These are phyloP conservation scores for Centropyge bicolor DNA, from an alignment of 2,797 vertebrate genomes.

Conservation along the genomic window DNA sequence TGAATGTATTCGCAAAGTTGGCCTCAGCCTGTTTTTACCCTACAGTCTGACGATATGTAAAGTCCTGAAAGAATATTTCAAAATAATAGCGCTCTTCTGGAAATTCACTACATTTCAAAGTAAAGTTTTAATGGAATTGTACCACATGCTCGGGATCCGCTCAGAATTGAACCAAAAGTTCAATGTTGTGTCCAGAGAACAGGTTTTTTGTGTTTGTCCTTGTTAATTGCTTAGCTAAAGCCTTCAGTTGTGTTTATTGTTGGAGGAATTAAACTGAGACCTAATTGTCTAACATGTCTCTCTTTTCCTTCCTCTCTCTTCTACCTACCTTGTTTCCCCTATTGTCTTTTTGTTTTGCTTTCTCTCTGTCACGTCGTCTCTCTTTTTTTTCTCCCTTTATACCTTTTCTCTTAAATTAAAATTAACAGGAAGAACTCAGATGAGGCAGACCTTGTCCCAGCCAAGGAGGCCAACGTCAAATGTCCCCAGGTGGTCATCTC, in stretches of 20 bases:
- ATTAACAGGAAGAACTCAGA: constrained; percentile 94
- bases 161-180: not conserved
- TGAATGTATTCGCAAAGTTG: too few species aligned
- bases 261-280: not conserved
- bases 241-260: not conserved
- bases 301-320: not conserved
- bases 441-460: constrained; percentile 96
- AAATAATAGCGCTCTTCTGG: not conserved
- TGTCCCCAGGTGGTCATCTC: constrained; percentile 99
- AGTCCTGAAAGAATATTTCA: not conserved
- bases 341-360: too few species aligned
- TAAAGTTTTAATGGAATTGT: not conserved
- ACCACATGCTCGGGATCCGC: not conserved
- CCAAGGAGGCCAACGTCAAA: constrained; percentile 94
- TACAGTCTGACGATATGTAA: too few species aligned
- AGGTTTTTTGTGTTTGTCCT: not conserved
- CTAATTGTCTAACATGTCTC: not conserved
- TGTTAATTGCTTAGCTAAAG: not conserved
- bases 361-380: not conserved
- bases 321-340: too few species aligned
- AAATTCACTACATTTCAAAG: not conserved
- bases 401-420: not conserved
- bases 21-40: too few species aligned
- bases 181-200: not conserved
- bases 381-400: not conserved